A percentile compares a stretch with the other conserved stretches of the same genome.
phyloP scores from a whole-genome alignment of 2,797 vertebrate species.

The Acestrorhynchus altus region DNA sequence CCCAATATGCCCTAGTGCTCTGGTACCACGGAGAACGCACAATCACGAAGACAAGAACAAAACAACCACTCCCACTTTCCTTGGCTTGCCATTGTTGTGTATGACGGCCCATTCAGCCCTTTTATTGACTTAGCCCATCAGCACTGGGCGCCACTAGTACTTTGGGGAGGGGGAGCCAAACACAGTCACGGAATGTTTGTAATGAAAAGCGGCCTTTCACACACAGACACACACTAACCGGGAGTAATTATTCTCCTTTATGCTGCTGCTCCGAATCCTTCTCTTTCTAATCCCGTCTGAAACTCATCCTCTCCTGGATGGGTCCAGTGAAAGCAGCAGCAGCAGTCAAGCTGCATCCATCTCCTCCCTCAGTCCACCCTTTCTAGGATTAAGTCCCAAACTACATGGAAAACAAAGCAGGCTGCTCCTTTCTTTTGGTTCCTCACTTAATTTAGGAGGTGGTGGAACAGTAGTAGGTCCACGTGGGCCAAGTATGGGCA shows the following conservation, averaged over 20 bases:
- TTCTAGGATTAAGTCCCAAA: conserved; percentile 3
- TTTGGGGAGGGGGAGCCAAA: conserved; percentile 29
- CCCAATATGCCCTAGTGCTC: not conserved
- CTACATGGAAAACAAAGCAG: not conserved
- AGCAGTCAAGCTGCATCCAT: conserved; percentile 16
- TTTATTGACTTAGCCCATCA: conserved; percentile 41
- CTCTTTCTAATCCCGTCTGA: conserved; percentile 19
- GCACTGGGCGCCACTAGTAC: not conserved
- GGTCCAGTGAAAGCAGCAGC: not conserved
- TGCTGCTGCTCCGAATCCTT: conserved; percentile 1
- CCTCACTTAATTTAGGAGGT: not conserved
- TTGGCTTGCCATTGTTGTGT: conserved; percentile 67
- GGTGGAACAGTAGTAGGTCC: not conserved
- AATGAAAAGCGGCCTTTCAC: conserved; percentile 23
- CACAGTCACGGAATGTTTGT: conserved; percentile 17
- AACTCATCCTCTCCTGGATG: conserved; percentile 17
- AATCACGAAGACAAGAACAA: conserved; percentile 65
- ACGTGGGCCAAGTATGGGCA: not conserved
- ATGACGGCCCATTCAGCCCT: conserved; percentile 52
- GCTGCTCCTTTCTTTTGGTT: not conserved
- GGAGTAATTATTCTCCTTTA: conserved; percentile 7
- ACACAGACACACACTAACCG: not conserved
- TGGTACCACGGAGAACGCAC: conserved; percentile 8
- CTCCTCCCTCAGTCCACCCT: not conserved
- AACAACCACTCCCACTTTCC: conserved; percentile 71